Evolutionary conservation across 2,113 vertebrate genomes (phyloP).

Genomic region (Romanogobio albipinnatus): DNA sequence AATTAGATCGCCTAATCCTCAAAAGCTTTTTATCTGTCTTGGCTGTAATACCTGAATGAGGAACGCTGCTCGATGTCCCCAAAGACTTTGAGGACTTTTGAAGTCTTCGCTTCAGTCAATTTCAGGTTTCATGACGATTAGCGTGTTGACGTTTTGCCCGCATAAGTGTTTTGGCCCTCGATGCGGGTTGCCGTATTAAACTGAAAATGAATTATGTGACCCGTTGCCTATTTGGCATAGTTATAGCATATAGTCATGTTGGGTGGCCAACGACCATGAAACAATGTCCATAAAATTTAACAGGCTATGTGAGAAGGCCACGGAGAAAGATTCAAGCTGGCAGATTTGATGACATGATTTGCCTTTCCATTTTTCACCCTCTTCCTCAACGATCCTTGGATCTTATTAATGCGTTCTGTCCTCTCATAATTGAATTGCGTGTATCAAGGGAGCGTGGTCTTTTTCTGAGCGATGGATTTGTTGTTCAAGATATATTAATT

Average conservation of each 20-base stretch:
- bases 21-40: slow-evolving; percentile 58
- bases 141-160: slow-evolving; percentile 17
- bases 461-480: slow-evolving; percentile 48
- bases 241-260: slow-evolving; percentile 27
- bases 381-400: slow-evolving; percentile 46
- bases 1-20: slow-evolving; percentile 56
- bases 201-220: slow-evolving; percentile 29
- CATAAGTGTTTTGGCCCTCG: background rate
- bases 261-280: slow-evolving; percentile 39
- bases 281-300: slow-evolving; percentile 38
- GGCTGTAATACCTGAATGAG: slow-evolving; percentile 46
- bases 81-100: slow-evolving; percentile 39
- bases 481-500: slow-evolving; percentile 51
- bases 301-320: slow-evolving; percentile 36
- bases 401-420: slow-evolving; percentile 42
- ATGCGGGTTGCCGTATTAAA: background rate
- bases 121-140: slow-evolving; percentile 14
- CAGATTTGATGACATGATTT: slow-evolving; percentile 37
- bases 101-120: slow-evolving; percentile 10
- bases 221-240: slow-evolving; percentile 29
- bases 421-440: slow-evolving; percentile 50
- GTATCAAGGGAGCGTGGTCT: slow-evolving; percentile 35
- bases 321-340: slow-evolving; percentile 28
- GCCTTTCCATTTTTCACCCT: slow-evolving; percentile 27
- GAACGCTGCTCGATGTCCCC: slow-evolving; percentile 35